Percentiles rank a stretch among this genome's conserved stretches.
Conservation (phyloP, 2,888 invertebrate genomes). For the Amphipoea oculea region DNA sequence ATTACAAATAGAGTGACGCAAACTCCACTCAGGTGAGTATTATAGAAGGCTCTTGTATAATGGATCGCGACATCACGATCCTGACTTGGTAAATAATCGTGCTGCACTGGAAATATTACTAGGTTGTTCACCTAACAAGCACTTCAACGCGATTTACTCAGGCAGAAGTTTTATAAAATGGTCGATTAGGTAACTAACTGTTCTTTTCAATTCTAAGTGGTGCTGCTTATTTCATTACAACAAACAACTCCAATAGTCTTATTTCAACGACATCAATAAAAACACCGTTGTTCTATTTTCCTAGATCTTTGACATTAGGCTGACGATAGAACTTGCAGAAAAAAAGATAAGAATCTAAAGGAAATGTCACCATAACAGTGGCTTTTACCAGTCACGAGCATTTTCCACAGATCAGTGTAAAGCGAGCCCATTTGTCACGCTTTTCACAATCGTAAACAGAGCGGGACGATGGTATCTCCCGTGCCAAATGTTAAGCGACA, state of each 20-base stretch:
- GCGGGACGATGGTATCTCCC: conserved; percentile 83
- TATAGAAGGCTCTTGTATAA: conserved; percentile 64
- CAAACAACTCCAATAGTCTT: neutral
- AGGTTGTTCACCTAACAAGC: conserved; percentile 73
- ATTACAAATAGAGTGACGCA: conserved; percentile 14
- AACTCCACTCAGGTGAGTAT: conserved; percentile 32
- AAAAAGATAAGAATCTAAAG: conserved; percentile 44
- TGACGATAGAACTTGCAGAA: conserved; percentile 25
- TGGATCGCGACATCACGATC: conserved; percentile 78
- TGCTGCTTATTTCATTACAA: neutral
- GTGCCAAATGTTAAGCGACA: conserved; percentile 72
- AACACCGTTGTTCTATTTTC: conserved; percentile 7
- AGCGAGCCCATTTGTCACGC: conserved; percentile 81
- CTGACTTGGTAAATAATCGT: conserved; percentile 67
- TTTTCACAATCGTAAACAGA: conserved; percentile 85
- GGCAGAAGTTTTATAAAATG: conserved; percentile 18
- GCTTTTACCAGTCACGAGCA: conserved; percentile 67
- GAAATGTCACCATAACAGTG: conserved; percentile 56
- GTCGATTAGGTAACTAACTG: conserved; percentile 21
- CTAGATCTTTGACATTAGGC: conserved; percentile 12
- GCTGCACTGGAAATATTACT: conserved; percentile 60
- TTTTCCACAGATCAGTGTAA: conserved; percentile 72
- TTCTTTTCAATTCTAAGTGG: conserved; percentile 11
- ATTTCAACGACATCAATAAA: conserved; percentile 14
- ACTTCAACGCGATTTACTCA: conserved; percentile 57